Evolutionary conservation across 1,140 invertebrate species (phyloP), one percentile per base, ranked within the genome.

Genomic region (Euura lappo): DNA sequence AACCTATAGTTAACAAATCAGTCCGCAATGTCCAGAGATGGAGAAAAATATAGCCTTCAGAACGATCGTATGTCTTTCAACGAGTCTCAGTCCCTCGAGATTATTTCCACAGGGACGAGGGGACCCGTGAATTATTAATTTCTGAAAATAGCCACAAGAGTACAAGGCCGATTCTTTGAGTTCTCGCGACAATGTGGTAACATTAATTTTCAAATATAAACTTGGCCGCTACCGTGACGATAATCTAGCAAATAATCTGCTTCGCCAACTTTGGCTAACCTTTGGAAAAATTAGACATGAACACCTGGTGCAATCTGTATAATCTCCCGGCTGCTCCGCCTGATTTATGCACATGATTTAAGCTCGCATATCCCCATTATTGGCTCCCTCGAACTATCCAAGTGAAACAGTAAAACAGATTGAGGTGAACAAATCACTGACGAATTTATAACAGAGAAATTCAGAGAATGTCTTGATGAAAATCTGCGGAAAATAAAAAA

Each of bases 181-280:
- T 60, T 60, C 51, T 60, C 51, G 5, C 51, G 51, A 60, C 51
- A 60, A 60, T 60, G 51, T 60, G 51, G 51, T n/a, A 60, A 51
- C 65, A 78, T 78, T 78, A 77, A 78, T 78, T 69, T 71, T 71
- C 71, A 78, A 78, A 79, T 79, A 79, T 79, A 79, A 79, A 79
- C 77, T 79, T 79, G 78, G 78, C 78, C 69, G 42, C 65, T 45
- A 60, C 51, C 13, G 51, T 60, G 51, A 60, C 13, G 3, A 60
- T 60, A 60, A 60, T 60, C 51, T n/a, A n/a, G 10, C 6, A n/a
- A n/a, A 60, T n/a, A 60, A 60, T 60, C 51, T 11, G 10, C 8
- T 60, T 60, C 13, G 51, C 51, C 10, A 60, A n/a, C 13, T 60
- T n/a, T 60, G 51, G 51, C 51, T 60, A 60, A 60, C 3, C 51